phyloP scores from a whole-genome alignment of 2,888 invertebrate genomes.

The Rosalia funebris region DNA sequence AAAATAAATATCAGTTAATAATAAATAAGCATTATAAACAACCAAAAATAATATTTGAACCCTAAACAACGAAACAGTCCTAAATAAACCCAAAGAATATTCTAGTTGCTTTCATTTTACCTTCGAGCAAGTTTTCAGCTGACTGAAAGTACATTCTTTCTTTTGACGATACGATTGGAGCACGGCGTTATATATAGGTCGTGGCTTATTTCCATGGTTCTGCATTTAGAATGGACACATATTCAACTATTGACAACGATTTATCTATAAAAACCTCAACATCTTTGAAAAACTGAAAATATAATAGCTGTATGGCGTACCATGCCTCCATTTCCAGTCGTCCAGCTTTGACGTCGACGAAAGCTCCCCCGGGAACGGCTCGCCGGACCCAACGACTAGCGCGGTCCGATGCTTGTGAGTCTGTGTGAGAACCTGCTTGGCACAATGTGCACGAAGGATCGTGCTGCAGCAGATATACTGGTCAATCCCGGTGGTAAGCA shows the following conservation, averaged over 20 bases:
- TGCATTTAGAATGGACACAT: constrained; percentile 49
- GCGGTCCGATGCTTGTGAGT: constrained; percentile 50
- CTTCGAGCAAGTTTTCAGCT: too few relatives aligned
- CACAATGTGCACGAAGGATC: constrained; percentile 57
- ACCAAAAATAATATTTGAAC: too few relatives aligned
- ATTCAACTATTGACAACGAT: constrained; percentile 50
- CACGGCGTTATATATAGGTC: constrained; percentile 35
- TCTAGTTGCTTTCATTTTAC: too few relatives aligned
- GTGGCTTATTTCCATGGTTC: constrained; percentile 50
- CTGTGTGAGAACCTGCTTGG: constrained; percentile 58
- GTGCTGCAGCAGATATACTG: constrained; percentile 58
- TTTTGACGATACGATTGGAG: not conserved
- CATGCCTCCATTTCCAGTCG: constrained; percentile 45
- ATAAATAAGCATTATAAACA: too few relatives aligned
- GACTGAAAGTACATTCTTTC: too few relatives aligned
- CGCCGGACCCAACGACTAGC: constrained; percentile 30
- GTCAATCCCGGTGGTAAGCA: constrained; percentile 60
- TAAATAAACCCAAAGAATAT: too few relatives aligned
- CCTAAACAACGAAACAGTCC: too few relatives aligned
- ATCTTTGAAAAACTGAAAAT: constrained; percentile 49
- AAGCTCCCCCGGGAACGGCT: constrained; percentile 9
- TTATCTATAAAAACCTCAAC: constrained; percentile 40
- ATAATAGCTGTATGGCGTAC: constrained; percentile 54
- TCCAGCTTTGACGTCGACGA: constrained; percentile 36
- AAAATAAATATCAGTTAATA: too few relatives aligned